Base-by-base conservation (phyloP, 1,140 invertebrate species). In the Drosophila guanche region DNA sequence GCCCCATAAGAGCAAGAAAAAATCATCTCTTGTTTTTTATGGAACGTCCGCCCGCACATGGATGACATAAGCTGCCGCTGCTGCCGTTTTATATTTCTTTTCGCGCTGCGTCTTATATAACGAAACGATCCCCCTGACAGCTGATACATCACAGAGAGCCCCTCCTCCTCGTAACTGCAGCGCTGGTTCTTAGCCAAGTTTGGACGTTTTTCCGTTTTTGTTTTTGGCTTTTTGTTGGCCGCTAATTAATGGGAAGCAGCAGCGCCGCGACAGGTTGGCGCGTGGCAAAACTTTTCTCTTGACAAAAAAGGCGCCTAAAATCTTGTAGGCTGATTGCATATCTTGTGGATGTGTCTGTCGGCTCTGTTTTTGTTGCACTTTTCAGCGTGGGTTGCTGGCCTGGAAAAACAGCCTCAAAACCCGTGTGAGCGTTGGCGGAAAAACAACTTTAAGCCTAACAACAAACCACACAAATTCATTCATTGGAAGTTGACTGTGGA, bases 171-270 rank as follows among this genome's bases (percentile, higher is more conserved):
- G 5, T 4, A 29, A 10, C 16, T 45, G 10, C 41, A 33, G 16
- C 41, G 5, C 10, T 20, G 41, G 47, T 65, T 79, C 76, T 79
- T 59, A 41, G 65, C 51, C 37, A 55, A 58, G 47, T 53, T 61
- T 16, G 42, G 41, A 37, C 45, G 16, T 1, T 20, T 20, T 20
- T 20, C 45, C 45, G 42, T 42, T 62, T 59, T 53, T 6, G 20
- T 12, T n/a, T 47, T 68, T 56, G 27, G 53, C 42, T 54, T 54
- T 40, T 27, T 58, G 25, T 37, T 37, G 55, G 50, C 68, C 48
- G 74, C 62, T 69, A 81, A 81, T 81, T 81, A 81, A 83, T 65
- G 62, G 48, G 47, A 74, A 78, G 58, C 56, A 27, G 25, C 33
- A 10, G 25, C 33, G 4, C 33, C 10, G 46, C 73, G 51, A 63